Evolutionary conservation across 2,113 vertebrate genomes (phyloP), one percentile per base, ranked within the genome.

Genomic region (Micronisus gabar): DNA sequence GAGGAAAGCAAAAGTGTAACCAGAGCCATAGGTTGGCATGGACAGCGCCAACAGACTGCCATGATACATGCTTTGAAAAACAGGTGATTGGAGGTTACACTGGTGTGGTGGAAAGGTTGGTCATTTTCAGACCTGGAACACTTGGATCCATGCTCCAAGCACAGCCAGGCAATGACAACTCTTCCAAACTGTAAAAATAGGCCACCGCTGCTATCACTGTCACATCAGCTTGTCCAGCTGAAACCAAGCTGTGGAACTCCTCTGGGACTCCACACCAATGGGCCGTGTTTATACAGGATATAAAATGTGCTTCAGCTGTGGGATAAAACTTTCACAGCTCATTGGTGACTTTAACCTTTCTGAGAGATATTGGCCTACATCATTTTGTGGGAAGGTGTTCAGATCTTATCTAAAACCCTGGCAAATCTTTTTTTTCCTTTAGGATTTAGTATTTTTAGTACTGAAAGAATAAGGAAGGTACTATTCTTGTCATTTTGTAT

Each of bases 251-350:
- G 53, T 4, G 4, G 26, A 70, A 14, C 17, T 78, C n/a, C n/a
- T 58, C 66, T 41, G 50, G 41, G n/a, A 48, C 23, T 5, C 27
- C 58, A 34, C 10, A 4, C 52, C 2, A 1, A 17, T 29, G 41
- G 20, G 15, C 27, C 0, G 0, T 30, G 22, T 41, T 78, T 55
- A 40, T 73, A 61, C 0, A 3, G 30, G 29, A 53, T 52, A 59
- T 4, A 45, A 83, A 66, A 58, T 14, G 13, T 3, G 2, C 40
- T 53, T 53, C 30, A 59, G 53, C 40, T 2, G 1, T 32, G 14
- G 22, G 9, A 25, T 53, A 61, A 61, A 67, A 43, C 53, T 67
- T 68, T 29, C 47, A 80, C 10, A 79, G 53, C 13, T 88, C 36
- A 13, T 40, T 78, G 23, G 47, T 73, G 61, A 56, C 67, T 61